A percentile compares a stretch with the other conserved stretches of the same genome.
Conservation (phyloP, 30 jellyfish, hydroid and myxozoan species). For the Sanderia malayensis region DNA sequence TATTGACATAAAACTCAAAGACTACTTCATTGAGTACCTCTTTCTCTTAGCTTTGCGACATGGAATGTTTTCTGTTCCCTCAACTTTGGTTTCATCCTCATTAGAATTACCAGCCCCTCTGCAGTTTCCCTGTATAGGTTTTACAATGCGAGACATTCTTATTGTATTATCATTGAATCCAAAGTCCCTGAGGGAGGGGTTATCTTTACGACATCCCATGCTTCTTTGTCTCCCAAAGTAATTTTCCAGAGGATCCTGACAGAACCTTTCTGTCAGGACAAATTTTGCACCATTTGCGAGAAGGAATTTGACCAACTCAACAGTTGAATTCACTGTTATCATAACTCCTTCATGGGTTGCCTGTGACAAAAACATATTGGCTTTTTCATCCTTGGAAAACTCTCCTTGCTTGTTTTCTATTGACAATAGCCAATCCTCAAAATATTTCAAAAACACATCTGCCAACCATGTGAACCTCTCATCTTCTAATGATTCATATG, state of each 20-base stretch:
- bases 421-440: not conserved
- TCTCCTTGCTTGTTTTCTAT: not conserved
- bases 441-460: constrained; percentile 11
- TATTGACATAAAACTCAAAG: too few species aligned
- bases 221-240: not conserved
- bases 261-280: not conserved
- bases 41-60: too few species aligned
- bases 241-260: not conserved
- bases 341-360: not conserved
- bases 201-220: not conserved
- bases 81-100: too few species aligned
- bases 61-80: too few species aligned
- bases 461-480: constrained; percentile 39
- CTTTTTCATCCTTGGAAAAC: not conserved
- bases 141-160: too few species aligned
- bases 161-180: too few species aligned
- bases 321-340: not conserved
- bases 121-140: too few species aligned
- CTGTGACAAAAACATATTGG: not conserved
- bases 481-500: constrained; percentile 22
- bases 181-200: not conserved
- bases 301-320: not conserved
- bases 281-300: not conserved
- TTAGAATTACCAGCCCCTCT: too few species aligned
- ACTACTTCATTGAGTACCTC: too few species aligned